Conservation (phyloP, 2,797 vertebrate species). For the Hoplostethus atlanticus region DNA sequence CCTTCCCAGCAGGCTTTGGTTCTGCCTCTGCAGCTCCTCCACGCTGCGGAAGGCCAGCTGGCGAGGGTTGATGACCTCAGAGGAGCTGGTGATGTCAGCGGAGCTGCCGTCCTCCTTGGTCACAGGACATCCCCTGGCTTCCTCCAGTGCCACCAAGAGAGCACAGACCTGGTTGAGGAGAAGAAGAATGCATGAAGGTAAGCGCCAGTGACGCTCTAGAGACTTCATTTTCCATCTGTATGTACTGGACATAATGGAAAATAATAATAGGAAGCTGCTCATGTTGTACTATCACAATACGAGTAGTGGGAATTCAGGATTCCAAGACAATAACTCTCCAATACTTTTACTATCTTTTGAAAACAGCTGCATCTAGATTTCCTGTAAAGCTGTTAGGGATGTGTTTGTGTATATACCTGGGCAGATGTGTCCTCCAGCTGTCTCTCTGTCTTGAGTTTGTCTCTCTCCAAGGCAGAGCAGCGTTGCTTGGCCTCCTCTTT, state of each 20-base stretch:
- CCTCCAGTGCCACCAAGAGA: conserved; percentile 94
- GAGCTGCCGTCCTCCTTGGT: conserved; percentile 90
- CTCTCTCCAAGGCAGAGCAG: conserved; percentile 87
- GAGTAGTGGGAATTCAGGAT: too few species aligned
- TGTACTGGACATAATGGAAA: too few species aligned
- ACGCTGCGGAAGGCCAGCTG: conserved; percentile 93
- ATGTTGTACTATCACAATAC: too few species aligned
- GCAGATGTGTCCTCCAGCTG: conserved; percentile 92
- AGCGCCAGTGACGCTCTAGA: too few species aligned
- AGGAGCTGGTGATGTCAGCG: conserved; percentile 78
- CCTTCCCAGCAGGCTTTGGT: conserved; percentile 90
- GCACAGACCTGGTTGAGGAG: conserved; percentile 85
- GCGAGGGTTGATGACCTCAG: conserved; percentile 73
- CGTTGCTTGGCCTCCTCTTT: conserved; percentile 91
- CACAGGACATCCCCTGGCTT: conserved; percentile 91
- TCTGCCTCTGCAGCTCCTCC: conserved; percentile 94
- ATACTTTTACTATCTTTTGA: too few species aligned
- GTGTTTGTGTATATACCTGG: conserved; percentile 82
- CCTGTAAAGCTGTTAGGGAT: neutral
- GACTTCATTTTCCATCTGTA: too few species aligned
- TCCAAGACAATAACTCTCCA: too few species aligned
- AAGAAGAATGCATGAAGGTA: neutral
- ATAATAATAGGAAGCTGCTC: too few species aligned
- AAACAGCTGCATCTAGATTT: too few species aligned
- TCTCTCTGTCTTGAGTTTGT: conserved; percentile 88